A percentile compares a stretch with the other conserved stretches of the same genome.
These are phyloP conservation scores for Grus americana DNA, from an alignment of 2,113 vertebrate species.

Conservation along the genomic window DNA sequence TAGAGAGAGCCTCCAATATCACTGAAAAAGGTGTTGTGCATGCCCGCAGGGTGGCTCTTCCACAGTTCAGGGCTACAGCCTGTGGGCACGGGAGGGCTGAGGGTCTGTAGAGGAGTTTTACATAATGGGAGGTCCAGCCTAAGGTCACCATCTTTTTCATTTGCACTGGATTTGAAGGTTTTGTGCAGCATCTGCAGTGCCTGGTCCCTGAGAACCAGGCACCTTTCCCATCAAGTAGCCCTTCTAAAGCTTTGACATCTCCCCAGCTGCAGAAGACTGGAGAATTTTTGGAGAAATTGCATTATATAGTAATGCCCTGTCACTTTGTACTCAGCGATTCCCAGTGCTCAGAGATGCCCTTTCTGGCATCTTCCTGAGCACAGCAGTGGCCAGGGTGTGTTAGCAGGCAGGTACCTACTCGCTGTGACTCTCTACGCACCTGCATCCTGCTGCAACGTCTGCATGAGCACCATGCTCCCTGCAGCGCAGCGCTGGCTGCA, in stretches of 20 bases:
- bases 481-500: background rate
- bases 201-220: background rate
- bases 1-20: background rate
- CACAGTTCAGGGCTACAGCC: background rate
- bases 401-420: background rate
- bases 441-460: background rate
- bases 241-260: background rate
- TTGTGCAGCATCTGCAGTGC: background rate
- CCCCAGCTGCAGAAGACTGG: background rate
- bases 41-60: background rate
- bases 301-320: background rate
- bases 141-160: background rate
- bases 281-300: background rate
- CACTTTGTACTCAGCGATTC: background rate
- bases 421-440: background rate
- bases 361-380: background rate
- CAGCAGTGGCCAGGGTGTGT: background rate
- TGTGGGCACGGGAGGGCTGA: background rate
- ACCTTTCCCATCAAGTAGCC: background rate
- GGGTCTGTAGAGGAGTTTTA: background rate
- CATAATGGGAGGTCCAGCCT: background rate
- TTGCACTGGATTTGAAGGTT: background rate
- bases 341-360: background rate
- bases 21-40: background rate
- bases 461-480: accelerated